Conservation (phyloP, 2,888 invertebrate species). For the Andrena camellia region DNA sequence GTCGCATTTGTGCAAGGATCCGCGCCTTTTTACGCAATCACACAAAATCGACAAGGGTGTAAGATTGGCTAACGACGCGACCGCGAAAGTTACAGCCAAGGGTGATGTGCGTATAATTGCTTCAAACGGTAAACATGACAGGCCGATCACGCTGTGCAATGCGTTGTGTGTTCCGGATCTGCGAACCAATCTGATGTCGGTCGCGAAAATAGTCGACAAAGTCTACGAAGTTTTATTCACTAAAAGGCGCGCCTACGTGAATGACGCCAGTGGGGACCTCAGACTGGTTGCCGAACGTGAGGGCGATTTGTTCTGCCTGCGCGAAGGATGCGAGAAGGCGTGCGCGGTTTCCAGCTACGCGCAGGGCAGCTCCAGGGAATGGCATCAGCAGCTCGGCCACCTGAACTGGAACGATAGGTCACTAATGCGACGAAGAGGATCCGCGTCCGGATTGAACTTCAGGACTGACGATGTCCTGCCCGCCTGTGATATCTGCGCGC, state of each 20-base stretch:
- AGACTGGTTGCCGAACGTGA: not conserved
- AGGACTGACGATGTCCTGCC: not conserved
- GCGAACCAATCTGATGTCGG: not conserved
- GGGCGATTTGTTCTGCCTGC: not conserved
- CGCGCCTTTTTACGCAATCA: not conserved
- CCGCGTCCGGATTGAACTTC: not conserved
- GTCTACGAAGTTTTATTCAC: not conserved
- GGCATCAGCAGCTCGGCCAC: not conserved
- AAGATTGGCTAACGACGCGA: not conserved
- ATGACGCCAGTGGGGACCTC: not conserved
- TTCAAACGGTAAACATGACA: not conserved
- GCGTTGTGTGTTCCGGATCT: not conserved
- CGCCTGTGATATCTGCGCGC: not conserved
- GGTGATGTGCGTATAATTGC: conserved; percentile 4
- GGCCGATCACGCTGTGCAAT: not conserved
- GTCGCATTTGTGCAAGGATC: conserved; percentile 47
- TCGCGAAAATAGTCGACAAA: conserved; percentile 7
- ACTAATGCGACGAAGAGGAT: not conserved
- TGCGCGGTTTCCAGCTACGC: not conserved
- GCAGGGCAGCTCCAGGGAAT: not conserved
- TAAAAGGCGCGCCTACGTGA: not conserved
- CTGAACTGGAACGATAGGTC: not conserved
- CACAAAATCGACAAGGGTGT: conserved; percentile 4
- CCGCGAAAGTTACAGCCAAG: not conserved
- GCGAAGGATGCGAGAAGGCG: not conserved